Percentiles rank a stretch among this genome's conserved stretches.
These are phyloP conservation scores for Mus musculus DNA, from an alignment of 2,113 vertebrate species.

Conservation along the genomic window GRCm39 chr5:133413001-133413500, in stretches of 20 bases:
- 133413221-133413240: not conserved
- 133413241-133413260: slow-evolving; percentile 60
- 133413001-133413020: no score
- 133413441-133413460: not conserved
- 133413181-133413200: not conserved
- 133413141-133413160: slow-evolving; percentile 11
- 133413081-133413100: no score
- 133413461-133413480: not conserved
- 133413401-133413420: not conserved
- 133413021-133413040: not conserved
- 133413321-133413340: not conserved
- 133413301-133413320: slow-evolving; percentile 43
- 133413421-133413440: not conserved
- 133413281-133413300: slow-evolving; percentile 34
- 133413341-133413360: not conserved
- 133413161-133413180: not conserved
- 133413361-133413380: not conserved
- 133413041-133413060: not conserved
- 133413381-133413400: not conserved
- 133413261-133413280: slow-evolving; percentile 42
- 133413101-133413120: not conserved
- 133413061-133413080: not conserved
- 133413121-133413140: not conserved
- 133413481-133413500: no score
- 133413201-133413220: not conserved